Evolutionary conservation across 2,113 vertebrate genomes (phyloP).

Genomic region (Uropsilus gracilis): DNA sequence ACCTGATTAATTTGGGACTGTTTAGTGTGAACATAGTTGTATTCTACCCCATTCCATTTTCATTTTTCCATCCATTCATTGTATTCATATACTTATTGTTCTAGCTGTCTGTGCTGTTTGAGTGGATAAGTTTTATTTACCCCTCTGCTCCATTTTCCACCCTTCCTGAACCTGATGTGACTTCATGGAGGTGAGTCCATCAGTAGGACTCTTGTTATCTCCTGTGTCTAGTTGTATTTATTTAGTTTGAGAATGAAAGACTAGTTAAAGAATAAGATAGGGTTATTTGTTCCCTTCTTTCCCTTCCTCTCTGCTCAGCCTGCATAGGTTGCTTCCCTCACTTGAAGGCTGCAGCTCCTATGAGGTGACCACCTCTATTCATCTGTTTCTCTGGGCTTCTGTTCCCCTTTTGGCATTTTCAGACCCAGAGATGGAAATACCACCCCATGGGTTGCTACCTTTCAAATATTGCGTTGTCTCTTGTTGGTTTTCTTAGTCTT

Average conservation of each 20-base stretch:
- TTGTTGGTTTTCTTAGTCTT: slow-evolving; percentile 14
- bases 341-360: not conserved
- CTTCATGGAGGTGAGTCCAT: not conserved
- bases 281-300: not conserved
- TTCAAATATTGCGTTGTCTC: not conserved
- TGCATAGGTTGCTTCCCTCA: not conserved
- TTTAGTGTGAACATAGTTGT: not conserved
- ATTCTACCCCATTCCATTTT: not conserved
- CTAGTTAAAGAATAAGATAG: not conserved
- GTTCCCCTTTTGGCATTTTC: not conserved
- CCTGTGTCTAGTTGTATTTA: not conserved
- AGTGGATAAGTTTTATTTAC: not conserved
- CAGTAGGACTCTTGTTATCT: not conserved
- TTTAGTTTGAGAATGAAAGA: not conserved
- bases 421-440: not conserved
- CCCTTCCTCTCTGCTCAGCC: not conserved
- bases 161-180: not conserved
- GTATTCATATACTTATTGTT: not conserved
- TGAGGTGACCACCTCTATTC: not conserved
- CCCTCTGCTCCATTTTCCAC: not conserved
- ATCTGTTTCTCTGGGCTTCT: not conserved
- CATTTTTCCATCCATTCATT: not conserved
- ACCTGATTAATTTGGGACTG: not conserved
- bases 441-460: not conserved
- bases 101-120: not conserved